Evolutionary conservation across 2,797 vertebrate genomes (phyloP).

Genomic region (Anisognathus igniventris): DNA sequence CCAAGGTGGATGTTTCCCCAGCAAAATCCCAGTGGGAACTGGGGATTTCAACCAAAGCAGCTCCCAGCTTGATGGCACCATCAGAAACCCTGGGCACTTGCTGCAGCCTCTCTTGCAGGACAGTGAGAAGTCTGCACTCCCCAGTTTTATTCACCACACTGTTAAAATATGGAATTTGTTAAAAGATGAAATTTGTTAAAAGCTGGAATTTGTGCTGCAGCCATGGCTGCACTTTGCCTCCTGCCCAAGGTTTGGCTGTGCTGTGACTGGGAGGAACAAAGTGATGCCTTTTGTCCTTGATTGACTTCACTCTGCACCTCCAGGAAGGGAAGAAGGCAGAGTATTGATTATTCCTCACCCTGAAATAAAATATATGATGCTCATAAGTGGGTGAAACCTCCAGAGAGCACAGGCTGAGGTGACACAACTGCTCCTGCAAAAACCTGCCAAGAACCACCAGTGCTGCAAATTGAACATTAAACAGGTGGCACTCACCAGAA

Average conservation of each 20-base stretch:
- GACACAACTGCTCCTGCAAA: not conserved
- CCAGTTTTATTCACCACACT: not conserved
- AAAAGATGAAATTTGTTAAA: not conserved
- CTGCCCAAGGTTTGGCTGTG: not conserved
- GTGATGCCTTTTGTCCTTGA: not conserved
- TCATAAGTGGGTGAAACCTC: not conserved
- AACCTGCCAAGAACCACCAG: not conserved
- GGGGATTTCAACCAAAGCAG: not conserved
- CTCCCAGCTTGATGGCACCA: not conserved
- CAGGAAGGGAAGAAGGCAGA: not conserved
- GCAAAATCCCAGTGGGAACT: rapidly evolving
- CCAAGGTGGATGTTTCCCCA: not conserved
- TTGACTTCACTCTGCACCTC: not conserved
- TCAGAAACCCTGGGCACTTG: not conserved
- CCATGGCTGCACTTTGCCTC: not conserved
- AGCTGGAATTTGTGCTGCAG: not conserved
- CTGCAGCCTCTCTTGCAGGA: not conserved
- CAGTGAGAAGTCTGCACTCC: not conserved
- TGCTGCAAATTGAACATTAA: not conserved
- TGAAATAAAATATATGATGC: not conserved
- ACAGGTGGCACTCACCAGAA: not conserved
- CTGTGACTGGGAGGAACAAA: not conserved
- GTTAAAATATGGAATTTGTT: not conserved
- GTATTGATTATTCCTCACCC: not conserved
- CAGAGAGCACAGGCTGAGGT: not conserved